Evolutionary conservation across 2,113 vertebrate genomes (phyloP).

Genomic region (Plotosus lineatus): DNA sequence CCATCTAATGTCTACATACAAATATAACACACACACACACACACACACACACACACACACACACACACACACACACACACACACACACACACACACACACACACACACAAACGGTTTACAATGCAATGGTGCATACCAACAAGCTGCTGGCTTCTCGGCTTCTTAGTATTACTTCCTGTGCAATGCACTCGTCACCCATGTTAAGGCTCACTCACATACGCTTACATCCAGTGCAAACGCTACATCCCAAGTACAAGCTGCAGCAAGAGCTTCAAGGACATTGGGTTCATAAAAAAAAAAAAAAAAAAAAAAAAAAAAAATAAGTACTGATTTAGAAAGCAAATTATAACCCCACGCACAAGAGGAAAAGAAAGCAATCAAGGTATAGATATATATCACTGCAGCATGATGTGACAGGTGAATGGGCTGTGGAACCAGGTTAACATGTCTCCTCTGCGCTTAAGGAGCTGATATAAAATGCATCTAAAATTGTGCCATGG

Average conservation of each 20-base stretch:
- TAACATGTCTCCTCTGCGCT: slow-evolving; percentile 49
- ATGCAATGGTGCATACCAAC: slow-evolving; percentile 49
- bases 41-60: no score
- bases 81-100: no score
- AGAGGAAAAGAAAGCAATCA: slow-evolving; percentile 29
- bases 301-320: slow-evolving; percentile 12
- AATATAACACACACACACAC: no score
- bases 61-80: no score
- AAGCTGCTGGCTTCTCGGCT: slow-evolving; percentile 51
- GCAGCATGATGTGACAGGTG: slow-evolving; percentile 44
- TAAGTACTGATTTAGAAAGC: slow-evolving; percentile 29
- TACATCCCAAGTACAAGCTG: not conserved
- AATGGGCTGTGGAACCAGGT: slow-evolving; percentile 49
- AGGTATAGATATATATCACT: slow-evolving; percentile 47
- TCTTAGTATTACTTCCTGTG: slow-evolving; percentile 49
- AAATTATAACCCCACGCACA: slow-evolving; percentile 30
- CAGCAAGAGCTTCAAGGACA: slow-evolving; percentile 22
- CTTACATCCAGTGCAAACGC: slow-evolving; percentile 27
- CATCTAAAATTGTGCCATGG: slow-evolving; percentile 45
- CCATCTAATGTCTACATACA: not conserved
- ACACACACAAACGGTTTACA: slow-evolving; percentile 23
- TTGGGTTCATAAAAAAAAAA: not conserved
- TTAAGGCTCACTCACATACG: slow-evolving; percentile 11
- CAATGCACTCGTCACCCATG: not conserved
- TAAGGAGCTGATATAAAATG: slow-evolving; percentile 44